Percentiles rank a stretch among this genome's conserved stretches.
phyloP scores from a whole-genome alignment of 1,140 invertebrate genomes.

The Hylaeus anthracinus region DNA sequence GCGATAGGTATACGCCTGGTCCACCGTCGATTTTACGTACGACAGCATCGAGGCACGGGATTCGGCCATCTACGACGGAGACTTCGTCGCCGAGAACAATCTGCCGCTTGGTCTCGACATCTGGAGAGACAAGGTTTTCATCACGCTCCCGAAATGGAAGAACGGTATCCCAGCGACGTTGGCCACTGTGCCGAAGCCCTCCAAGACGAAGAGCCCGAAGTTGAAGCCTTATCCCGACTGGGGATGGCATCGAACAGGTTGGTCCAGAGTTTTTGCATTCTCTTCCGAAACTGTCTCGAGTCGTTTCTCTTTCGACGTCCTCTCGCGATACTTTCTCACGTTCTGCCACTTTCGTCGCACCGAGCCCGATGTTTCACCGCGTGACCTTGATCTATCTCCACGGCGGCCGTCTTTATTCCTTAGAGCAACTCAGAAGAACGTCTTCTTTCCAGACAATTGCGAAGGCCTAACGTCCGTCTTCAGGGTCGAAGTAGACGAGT shows the following conservation, averaged over 20 bases:
- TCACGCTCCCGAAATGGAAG: conserved; percentile 91
- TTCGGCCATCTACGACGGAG: conserved; percentile 80
- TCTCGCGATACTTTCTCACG: too few relatives aligned
- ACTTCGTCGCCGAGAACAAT: conserved; percentile 87
- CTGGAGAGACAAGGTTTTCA: conserved; percentile 84
- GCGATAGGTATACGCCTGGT: conserved; percentile 82
- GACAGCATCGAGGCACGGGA: conserved; percentile 77
- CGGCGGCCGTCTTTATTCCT: too few relatives aligned
- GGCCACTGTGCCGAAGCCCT: conserved; percentile 81
- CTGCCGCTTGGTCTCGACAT: conserved; percentile 88
- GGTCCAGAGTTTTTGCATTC: not conserved
- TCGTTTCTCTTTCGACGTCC: too few relatives aligned
- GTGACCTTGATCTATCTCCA: too few relatives aligned
- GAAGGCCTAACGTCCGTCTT: conserved; percentile 88
- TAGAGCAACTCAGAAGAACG: not conserved
- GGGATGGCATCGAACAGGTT: conserved; percentile 85
- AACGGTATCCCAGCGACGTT: conserved; percentile 88
- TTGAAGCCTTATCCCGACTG: conserved; percentile 88
- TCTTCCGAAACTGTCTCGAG: not conserved
- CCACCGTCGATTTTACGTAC: conserved; percentile 83
- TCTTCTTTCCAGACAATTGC: conserved; percentile 78
- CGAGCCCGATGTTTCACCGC: too few relatives aligned
- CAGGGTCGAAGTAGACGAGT: conserved; percentile 86
- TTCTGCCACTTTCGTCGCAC: too few relatives aligned
- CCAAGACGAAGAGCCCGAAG: conserved; percentile 83